Base-by-base conservation (phyloP, 2,888 invertebrate genomes). In the Andricus quercusramuli region DNA sequence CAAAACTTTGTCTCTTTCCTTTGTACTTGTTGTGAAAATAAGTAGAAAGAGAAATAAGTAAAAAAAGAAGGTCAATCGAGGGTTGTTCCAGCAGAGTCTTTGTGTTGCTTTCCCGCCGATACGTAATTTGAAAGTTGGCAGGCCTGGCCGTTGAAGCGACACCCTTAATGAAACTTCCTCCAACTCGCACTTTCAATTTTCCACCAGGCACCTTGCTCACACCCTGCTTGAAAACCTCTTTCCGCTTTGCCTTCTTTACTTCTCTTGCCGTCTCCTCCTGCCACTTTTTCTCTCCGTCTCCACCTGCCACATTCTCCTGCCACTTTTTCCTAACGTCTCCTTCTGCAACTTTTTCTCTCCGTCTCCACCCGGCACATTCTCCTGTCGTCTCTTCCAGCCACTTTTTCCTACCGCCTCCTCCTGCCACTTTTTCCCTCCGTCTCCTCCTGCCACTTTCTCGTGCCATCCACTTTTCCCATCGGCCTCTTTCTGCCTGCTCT, bases 91-190 rank as follows among this genome's bases (percentile, higher is more conserved):
- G 22, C 15, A 22, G 22, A 70, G 32, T 56, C 74, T 74, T 74
- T 74, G 83, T 86, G 86, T 85, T 83, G 86, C 85, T 89, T 88
- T 90, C 86, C 87, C 87, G 86, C 85, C 89, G 86, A 88, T 91
- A 91, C 87, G 91, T 90, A 91, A 91, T 91, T 91, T 91, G 90
- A 91, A 91, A 91, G 90, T 91, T 91, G 87, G 89, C 90, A 88
- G 88, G 86, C 87, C 87, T 74, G 25, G 79, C 83, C 81, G 83
- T 81, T 82, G 81, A 78, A 82, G 84, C 84, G 86, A 88, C 89
- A 88, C 86, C 86, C 88, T 88, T 91, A 91, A 91, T 90, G 90
- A 92, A 92, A 91, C 91, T 90, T 89, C 86, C 84, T 84, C 84
- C 84, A 86, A 88, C 85, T 88, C 85, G 86, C 88, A 90, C 89